phyloP scores from a whole-genome alignment of 1,140 invertebrate species.

The Harpegnathos saltator region DNA sequence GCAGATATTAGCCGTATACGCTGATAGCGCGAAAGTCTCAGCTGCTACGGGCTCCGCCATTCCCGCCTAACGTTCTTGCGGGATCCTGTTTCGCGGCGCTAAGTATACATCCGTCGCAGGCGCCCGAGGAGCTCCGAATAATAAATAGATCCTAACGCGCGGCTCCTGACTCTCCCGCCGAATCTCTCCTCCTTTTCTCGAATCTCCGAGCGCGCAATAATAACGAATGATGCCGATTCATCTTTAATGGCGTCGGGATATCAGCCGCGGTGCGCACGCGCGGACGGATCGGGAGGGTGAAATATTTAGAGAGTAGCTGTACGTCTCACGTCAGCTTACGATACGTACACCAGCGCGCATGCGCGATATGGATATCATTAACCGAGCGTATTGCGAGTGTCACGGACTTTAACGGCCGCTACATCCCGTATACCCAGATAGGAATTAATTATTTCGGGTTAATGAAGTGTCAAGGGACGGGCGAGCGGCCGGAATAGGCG shows the following conservation, averaged over 20 bases:
- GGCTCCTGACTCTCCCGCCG: too few relatives aligned
- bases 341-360: constrained; percentile 44
- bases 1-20: too few relatives aligned
- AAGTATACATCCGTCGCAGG: too few relatives aligned
- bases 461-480: constrained; percentile 74
- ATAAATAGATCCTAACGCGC: too few relatives aligned
- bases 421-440: constrained; percentile 69
- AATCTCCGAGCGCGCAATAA: constrained; percentile 4
- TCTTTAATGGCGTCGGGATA: constrained; percentile 54
- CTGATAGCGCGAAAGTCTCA: too few relatives aligned
- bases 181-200: constrained; percentile 14
- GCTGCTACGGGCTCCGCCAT: too few relatives aligned
- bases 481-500: constrained; percentile 10
- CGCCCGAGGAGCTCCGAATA: not conserved
- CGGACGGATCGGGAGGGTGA: constrained; percentile 44
- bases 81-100: too few relatives aligned
- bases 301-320: constrained; percentile 68
- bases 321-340: constrained; percentile 71
- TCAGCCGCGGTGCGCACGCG: not conserved
- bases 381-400: constrained; percentile 71
- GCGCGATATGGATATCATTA: constrained; percentile 72
- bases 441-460: constrained; percentile 74
- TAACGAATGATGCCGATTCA: constrained; percentile 43
- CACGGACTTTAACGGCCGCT: constrained; percentile 72
- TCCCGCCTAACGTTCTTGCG: too few relatives aligned